Percentiles rank a stretch among this genome's conserved stretches.
phyloP scores from a whole-genome alignment of 2,797 vertebrate species.

The Gobio occitaniae region DNA sequence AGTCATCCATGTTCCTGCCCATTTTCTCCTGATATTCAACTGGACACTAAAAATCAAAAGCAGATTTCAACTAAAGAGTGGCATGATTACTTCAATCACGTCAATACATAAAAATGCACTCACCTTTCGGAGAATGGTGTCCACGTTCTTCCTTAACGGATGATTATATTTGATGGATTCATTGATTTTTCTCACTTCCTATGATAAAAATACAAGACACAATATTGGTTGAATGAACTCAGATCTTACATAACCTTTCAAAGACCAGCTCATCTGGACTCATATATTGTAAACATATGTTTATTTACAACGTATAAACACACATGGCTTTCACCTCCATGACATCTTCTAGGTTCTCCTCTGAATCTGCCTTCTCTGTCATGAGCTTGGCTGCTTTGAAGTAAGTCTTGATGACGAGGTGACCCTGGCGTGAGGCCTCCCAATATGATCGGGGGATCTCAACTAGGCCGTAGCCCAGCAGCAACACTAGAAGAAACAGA shows the following conservation, averaged over 20 bases:
- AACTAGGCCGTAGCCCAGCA: constrained; percentile 94
- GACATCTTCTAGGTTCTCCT: constrained; percentile 95
- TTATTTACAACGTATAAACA: not conserved
- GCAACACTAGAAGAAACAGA: constrained; percentile 92
- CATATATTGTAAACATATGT: not conserved
- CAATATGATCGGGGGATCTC: constrained; percentile 97
- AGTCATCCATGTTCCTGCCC: constrained; percentile 98
- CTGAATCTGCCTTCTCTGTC: constrained; percentile 96
- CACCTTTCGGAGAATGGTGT: constrained; percentile 96
- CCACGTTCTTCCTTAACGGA: constrained; percentile 91
- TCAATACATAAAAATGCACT: constrained; percentile 13
- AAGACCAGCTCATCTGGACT: not conserved
- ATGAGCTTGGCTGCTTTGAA: constrained; percentile 97
- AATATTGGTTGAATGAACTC: not conserved
- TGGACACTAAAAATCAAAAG: constrained; percentile 83
- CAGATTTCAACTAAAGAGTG: not conserved
- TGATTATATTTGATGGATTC: constrained; percentile 97
- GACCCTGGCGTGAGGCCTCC: constrained; percentile 89
- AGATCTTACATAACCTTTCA: not conserved
- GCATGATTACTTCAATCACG: not conserved
- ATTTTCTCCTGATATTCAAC: constrained; percentile 96
- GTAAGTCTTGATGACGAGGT: constrained; percentile 94
- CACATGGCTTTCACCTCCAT: constrained; percentile 85
- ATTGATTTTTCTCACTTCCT: constrained; percentile 96
- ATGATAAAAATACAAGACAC: constrained; percentile 38